Evolutionary conservation across 2,888 invertebrate species (phyloP).

Genomic region (Agrochola lychnidis): DNA sequence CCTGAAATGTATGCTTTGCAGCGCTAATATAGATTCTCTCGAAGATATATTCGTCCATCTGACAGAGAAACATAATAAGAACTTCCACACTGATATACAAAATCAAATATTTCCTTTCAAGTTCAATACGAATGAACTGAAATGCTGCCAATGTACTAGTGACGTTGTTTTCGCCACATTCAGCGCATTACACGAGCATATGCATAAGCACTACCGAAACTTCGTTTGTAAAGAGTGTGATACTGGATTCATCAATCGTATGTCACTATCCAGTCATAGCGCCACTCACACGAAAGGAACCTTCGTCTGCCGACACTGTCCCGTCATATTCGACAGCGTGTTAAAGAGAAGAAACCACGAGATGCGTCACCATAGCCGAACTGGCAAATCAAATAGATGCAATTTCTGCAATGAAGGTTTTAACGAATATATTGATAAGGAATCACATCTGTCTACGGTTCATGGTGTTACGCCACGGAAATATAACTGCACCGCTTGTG

Average conservation of each 20-base stretch:
- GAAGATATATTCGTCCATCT: constrained; percentile 55
- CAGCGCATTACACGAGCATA: constrained; percentile 71
- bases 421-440: constrained; percentile 64
- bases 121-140: constrained; percentile 52
- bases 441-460: constrained; percentile 65
- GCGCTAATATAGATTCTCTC: constrained; percentile 35
- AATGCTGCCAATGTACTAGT: constrained; percentile 56
- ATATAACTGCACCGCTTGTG: constrained; percentile 46
- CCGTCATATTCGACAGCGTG: constrained; percentile 82
- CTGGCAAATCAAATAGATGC: constrained; percentile 62
- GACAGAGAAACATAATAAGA: constrained; percentile 47
- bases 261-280: constrained; percentile 70
- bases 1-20: constrained; percentile 59
- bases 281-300: constrained; percentile 72
- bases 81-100: constrained; percentile 58
- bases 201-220: constrained; percentile 79
- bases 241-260: constrained; percentile 75
- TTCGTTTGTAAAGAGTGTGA: constrained; percentile 76
- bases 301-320: constrained; percentile 77
- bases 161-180: constrained; percentile 55
- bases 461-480: constrained; percentile 34
- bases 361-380: constrained; percentile 72
- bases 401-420: constrained; percentile 72
- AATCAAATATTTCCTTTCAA: constrained; percentile 69
- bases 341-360: constrained; percentile 82